Percentiles rank a stretch among this genome's conserved stretches.
phyloP scores from a whole-genome alignment of 2,113 vertebrate genomes.

The Lontra canadensis region DNA sequence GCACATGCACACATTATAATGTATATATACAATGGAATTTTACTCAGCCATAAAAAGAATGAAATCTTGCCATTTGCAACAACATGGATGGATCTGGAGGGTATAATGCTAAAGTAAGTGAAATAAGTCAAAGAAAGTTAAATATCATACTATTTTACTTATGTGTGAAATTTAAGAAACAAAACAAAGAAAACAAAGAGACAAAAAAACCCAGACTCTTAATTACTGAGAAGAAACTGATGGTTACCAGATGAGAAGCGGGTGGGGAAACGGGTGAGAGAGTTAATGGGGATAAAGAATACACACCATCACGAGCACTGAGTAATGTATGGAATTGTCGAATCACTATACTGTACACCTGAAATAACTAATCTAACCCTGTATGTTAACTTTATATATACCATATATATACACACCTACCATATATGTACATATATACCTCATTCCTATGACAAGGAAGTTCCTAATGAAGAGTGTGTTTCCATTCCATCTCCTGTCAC shows the following conservation, averaged over 20 bases:
- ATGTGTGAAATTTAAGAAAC: neutral
- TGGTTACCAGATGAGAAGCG: neutral
- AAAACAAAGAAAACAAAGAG: neutral
- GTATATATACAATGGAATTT: neutral
- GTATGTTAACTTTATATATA: neutral
- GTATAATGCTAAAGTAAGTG: neutral
- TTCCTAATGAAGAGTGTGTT: neutral
- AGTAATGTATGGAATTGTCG: neutral
- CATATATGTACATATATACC: neutral
- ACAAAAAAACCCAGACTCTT: neutral
- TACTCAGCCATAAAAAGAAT: neutral
- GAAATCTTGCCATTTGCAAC: neutral
- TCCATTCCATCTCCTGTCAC: neutral
- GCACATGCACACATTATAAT: neutral
- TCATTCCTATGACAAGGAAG: neutral
- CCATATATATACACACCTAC: neutral
- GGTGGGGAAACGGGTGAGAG: neutral
- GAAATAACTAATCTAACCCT: neutral
- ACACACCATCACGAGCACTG: neutral
- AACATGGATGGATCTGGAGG: neutral
- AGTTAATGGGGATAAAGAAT: neutral
- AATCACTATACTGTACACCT: neutral
- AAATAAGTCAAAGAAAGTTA: neutral
- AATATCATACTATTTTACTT: neutral
- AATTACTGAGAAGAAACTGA: neutral